Percentiles rank a stretch among this genome's conserved stretches.
These are phyloP conservation scores for Mamestra configurata DNA, from an alignment of 1,140 invertebrate species.

Conservation along the genomic window DNA sequence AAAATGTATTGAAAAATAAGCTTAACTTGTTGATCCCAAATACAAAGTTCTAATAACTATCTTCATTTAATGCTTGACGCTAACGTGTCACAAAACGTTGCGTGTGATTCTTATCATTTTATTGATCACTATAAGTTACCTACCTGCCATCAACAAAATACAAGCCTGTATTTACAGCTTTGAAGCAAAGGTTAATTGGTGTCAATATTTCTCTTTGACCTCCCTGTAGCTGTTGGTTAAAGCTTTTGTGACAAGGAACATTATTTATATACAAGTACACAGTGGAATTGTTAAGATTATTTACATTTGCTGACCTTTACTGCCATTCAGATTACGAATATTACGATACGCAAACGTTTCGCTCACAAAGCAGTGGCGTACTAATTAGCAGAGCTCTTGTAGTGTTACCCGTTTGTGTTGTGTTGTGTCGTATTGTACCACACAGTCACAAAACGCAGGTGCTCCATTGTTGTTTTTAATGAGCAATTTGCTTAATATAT, in stretches of 20 bases:
- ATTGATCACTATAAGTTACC: constrained; percentile 16
- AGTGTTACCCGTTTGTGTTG: not conserved
- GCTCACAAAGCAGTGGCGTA: not conserved
- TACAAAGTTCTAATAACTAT: not conserved
- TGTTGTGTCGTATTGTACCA: constrained; percentile 3
- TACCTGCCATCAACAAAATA: constrained; percentile 5
- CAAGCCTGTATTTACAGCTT: constrained; percentile 14
- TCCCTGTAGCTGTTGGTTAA: not conserved
- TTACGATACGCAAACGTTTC: constrained; percentile 11
- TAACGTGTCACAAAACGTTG: not conserved
- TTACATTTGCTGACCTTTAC: constrained; percentile 17
- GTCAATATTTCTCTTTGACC: not conserved
- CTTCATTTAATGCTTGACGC: too few species aligned
- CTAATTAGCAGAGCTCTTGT: constrained; percentile 31
- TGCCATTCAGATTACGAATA: not conserved
- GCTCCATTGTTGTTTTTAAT: constrained; percentile 47
- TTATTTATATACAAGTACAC: not conserved
- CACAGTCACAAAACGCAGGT: constrained; percentile 49
- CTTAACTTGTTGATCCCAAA: not conserved
- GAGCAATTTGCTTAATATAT: constrained; percentile 48
- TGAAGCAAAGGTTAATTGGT: constrained; percentile 17
- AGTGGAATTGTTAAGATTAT: not conserved
- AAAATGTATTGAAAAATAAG: too few species aligned
- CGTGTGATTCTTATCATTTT: constrained; percentile 32
- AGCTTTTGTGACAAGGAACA: not conserved